These are phyloP conservation scores for Synanthedon formicaeformis DNA, from an alignment of 2,888 invertebrate genomes.

Conservation along the genomic window DNA sequence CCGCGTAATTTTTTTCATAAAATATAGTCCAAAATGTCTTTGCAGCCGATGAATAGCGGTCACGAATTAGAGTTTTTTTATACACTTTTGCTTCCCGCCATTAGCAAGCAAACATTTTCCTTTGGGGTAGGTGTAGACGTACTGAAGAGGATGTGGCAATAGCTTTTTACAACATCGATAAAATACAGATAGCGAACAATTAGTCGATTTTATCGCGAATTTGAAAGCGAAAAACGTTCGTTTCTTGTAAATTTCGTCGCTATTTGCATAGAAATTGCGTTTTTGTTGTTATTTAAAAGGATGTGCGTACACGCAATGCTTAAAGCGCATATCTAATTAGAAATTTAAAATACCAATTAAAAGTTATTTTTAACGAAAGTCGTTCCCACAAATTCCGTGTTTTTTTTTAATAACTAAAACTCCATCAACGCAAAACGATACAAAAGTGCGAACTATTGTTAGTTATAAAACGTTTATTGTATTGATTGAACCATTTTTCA, in stretches of 20 bases:
- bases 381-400: background rate
- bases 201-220: constrained; percentile 41
- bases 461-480: constrained; percentile 26
- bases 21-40: too few species aligned
- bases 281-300: constrained; percentile 34
- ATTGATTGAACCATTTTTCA: constrained; percentile 59
- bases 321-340: constrained; percentile 51
- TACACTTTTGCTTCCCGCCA: too few species aligned
- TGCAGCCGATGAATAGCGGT: too few species aligned
- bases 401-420: constrained; percentile 18
- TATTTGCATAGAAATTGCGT: constrained; percentile 58
- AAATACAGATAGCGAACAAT: constrained; percentile 37
- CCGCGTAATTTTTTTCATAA: too few species aligned
- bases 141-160: constrained; percentile 38
- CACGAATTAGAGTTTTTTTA: too few species aligned
- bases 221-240: constrained; percentile 41
- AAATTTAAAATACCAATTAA: constrained; percentile 14
- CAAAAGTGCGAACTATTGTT: constrained; percentile 5
- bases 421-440: constrained; percentile 3
- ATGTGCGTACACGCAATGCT: constrained; percentile 53
- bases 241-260: constrained; percentile 42
- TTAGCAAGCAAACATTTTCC: too few species aligned
- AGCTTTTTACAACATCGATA: constrained; percentile 45
- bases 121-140: too few species aligned
- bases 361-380: constrained; percentile 4